Evolutionary conservation across 2,888 invertebrate genomes (phyloP), one percentile per base, ranked within the genome.

Genomic region (Eupithecia subumbrata): DNA sequence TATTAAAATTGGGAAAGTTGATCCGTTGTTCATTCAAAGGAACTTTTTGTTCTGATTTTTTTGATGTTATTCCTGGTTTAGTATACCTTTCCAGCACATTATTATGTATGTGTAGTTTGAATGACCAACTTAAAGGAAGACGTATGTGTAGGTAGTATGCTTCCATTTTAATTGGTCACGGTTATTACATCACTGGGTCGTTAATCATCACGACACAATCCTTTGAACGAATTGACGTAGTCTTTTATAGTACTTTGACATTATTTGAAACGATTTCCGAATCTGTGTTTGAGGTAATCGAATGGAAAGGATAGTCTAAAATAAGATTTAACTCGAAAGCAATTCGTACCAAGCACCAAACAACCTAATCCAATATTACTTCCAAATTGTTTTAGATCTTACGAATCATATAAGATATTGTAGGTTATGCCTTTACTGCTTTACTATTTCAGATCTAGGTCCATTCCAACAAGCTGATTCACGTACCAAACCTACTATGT

Each of bases 121-220:
- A 72, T 69, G 56, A 69, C 70, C 40, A 67, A 37, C 72, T 45
- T 68, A 12, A 22, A 52, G 66, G 72, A 73, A 75, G 73, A 73
- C 73, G 69, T 69, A 45, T 72, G 75, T 18, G 71, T 78, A 76
- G 74, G 74, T 75, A 70, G 69, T 76, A 67, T 73, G 68, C 73
- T 76, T 78, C 72, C 63, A 77, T 80, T 64, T 73, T 79, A 74
- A 81, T 82, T 83, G 78, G 80, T 83, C 81, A 82, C 80, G 80
- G 80, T 76, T 79, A 76, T 82, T 82, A 80, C 81, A 73, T 66
- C 73, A 81, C 76, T 73, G 45, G 40, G 63, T 69, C 76, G 83
- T 84, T 83, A 79, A 84, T 84, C 82, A 81, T 79, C 63, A 37
- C 66, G 80, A 77, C 63, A 37, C 66, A 81, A 78, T 83, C 77